Base-by-base conservation (phyloP, 2,113 vertebrate species). In the Chinchilla lanigera region DNA sequence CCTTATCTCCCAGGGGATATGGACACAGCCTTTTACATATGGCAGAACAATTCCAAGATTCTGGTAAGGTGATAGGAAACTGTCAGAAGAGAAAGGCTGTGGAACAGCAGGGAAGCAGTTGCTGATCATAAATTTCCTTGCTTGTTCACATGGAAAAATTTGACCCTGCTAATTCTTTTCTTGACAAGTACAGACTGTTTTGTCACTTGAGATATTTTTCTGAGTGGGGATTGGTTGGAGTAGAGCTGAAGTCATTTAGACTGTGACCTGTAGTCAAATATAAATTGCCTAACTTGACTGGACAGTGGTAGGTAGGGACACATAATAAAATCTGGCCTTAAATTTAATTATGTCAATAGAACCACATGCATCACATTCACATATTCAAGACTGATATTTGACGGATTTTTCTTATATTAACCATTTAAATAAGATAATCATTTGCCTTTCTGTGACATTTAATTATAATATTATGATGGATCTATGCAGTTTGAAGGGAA, bases 351-450 rank as follows among this genome's bases (percentile, higher is more conserved):
- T 89, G 61, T 78, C 41, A 95, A 22, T 38, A 90, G 33, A 97
- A 22, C 13, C 54, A n/a, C 73, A 60, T 77, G 35, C 78, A 78
- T 56, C 35, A 50, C 14, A 10, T 95, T 97, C 84, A 94, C 50
- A 93, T 89, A 81, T 78, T 78, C 77, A 93, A 47, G 75, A 90
- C 47, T 73, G 63, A 93, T 50, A 61, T 69, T 80, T 85, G 81
- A 88, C 96, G 71, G 69, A 56, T 30, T 92, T 97, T 96, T 87
- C 67, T 61, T 95, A 30, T 75, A 86, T 96, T 97, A 98, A 96
- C 87, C 63, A 95, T 94, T 97, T 97, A 96, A 84, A 69, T 67
- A 95, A 97, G 93, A 93, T 92, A 97, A 96, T 96, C 92, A 96
- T 95, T 95, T 97, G 84, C 61, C 80, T 94, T 86, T 90, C 63